Percentiles rank a stretch among this genome's conserved stretches.
These are phyloP conservation scores for Hucho hucho DNA, from an alignment of 2,113 vertebrate species.

Conservation along the genomic window DNA sequence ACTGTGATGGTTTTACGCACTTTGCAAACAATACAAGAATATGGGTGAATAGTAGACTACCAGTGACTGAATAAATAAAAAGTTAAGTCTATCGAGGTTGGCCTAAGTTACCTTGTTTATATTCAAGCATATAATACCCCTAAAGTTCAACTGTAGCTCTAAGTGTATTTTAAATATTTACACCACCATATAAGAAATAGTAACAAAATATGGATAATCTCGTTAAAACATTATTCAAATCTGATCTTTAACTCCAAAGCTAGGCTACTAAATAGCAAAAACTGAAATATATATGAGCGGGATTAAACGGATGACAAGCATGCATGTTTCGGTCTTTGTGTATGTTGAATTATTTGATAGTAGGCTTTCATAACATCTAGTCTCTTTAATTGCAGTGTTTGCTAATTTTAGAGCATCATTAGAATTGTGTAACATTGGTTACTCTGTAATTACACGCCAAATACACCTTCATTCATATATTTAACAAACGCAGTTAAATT, in stretches of 20 bases:
- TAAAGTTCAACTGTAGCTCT: neutral
- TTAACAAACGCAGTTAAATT: conserved; percentile 25
- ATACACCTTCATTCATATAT: conserved; percentile 13
- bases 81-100: neutral
- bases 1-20: neutral
- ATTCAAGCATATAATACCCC: neutral
- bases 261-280: neutral
- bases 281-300: neutral
- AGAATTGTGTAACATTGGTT: conserved; percentile 19
- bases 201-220: neutral
- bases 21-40: neutral
- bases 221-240: neutral
- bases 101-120: neutral
- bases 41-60: neutral
- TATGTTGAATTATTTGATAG: neutral
- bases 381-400: conserved; percentile 36
- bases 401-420: conserved; percentile 44
- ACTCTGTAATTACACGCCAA: conserved; percentile 15
- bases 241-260: neutral
- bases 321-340: neutral
- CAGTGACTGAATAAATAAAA: neutral
- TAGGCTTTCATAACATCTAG: neutral
- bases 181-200: neutral
- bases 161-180: neutral
- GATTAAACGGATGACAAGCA: neutral